Conservation (phyloP, 1,140 invertebrate species). For the Hetaerina americana region DNA sequence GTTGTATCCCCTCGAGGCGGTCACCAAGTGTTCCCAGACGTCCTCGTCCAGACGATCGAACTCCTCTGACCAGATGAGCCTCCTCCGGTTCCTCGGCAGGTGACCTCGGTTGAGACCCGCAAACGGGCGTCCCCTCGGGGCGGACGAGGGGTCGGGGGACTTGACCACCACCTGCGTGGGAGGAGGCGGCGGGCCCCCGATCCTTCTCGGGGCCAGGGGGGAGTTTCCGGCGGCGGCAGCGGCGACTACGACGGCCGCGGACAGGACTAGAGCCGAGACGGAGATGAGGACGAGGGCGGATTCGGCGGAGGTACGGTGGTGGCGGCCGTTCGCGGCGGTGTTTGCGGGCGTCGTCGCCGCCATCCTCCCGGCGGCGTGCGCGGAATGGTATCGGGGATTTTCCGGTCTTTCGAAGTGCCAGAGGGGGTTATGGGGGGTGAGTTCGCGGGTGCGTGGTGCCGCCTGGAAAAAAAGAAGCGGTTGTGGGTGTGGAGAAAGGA, state of each 20-base stretch:
- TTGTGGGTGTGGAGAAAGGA: too few species aligned
- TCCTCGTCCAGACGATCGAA: slow-evolving; percentile 15
- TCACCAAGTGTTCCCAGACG: slow-evolving; percentile 18
- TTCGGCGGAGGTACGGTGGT: background rate
- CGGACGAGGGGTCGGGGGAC: background rate
- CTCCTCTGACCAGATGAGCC: slow-evolving; percentile 12
- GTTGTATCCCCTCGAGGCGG: slow-evolving; percentile 16
- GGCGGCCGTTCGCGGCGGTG: background rate
- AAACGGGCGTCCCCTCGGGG: background rate
- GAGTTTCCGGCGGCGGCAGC: too few species aligned
- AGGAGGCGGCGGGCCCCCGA: background rate
- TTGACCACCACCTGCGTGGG: too few species aligned
- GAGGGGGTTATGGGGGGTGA: too few species aligned
- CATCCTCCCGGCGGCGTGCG: background rate
- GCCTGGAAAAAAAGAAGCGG: background rate
- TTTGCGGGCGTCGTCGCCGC: background rate
- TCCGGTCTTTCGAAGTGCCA: too few species aligned
- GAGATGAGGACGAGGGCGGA: background rate
- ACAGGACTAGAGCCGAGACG: too few species aligned
- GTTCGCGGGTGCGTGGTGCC: background rate
- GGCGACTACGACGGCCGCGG: background rate
- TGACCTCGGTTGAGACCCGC: background rate
- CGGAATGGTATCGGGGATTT: too few species aligned
- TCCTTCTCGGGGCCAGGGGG: too few species aligned
- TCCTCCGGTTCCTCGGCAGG: background rate